phyloP scores from a whole-genome alignment of 2,113 vertebrate species.

The Alaudala cheleensis region DNA sequence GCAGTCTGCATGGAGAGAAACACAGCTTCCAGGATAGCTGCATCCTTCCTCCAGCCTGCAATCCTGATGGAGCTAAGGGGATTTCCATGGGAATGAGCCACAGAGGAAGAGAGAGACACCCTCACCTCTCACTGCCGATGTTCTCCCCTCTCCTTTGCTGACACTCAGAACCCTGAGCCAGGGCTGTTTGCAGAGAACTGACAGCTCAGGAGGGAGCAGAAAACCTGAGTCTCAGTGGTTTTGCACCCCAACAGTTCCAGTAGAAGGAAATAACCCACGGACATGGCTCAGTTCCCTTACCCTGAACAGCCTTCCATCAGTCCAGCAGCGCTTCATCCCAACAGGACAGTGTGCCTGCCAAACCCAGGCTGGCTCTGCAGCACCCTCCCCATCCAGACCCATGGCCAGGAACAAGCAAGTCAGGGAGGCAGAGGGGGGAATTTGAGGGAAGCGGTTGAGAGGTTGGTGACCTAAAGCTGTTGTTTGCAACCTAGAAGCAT shows the following conservation, averaged over 20 bases:
- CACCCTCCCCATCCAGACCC: not conserved
- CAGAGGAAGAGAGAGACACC: not conserved
- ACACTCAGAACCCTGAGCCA: not conserved
- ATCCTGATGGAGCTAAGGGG: not conserved
- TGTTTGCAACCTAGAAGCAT: not conserved
- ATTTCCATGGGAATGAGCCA: not conserved
- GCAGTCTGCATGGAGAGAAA: not conserved
- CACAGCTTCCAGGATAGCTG: not conserved
- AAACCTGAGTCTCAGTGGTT: not conserved
- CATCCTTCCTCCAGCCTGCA: not conserved
- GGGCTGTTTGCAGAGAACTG: not conserved
- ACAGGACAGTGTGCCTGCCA: not conserved
- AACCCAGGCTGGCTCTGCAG: not conserved
- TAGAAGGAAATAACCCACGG: not conserved
- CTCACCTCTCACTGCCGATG: not conserved
- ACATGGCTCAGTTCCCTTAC: not conserved
- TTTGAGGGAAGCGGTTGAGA: accelerated
- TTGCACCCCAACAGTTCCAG: not conserved
- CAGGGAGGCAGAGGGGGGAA: not conserved
- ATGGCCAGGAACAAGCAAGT: accelerated
- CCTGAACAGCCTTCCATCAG: not conserved
- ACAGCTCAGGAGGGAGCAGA: not conserved
- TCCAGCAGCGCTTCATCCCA: not conserved
- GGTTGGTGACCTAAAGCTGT: not conserved
- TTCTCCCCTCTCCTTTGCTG: not conserved